Conservation (phyloP, 2,888 invertebrate species). For the Ferdinandea cuprea region DNA sequence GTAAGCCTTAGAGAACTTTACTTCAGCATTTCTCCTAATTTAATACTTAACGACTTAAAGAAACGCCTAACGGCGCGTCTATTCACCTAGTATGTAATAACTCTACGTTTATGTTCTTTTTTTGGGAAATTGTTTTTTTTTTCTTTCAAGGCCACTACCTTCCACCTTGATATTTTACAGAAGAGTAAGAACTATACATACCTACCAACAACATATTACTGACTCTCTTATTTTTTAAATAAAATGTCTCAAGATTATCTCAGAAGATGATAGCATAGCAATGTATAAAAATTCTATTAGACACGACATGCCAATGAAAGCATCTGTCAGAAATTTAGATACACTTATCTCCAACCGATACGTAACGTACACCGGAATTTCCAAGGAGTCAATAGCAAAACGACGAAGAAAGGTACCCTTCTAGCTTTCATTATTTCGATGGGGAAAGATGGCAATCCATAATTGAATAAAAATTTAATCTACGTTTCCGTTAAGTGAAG, state of each 20-base stretch:
- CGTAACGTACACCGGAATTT: constrained; percentile 19
- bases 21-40: no score
- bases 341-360: constrained; percentile 17
- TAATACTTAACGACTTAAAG: no score
- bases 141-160: no score
- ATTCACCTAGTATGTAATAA: no score
- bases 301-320: constrained; percentile 25
- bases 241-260: constrained; percentile 10
- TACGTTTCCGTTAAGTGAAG: constrained; percentile 29
- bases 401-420: neutral
- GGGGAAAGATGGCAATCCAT: constrained; percentile 21
- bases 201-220: no score
- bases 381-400: constrained; percentile 4
- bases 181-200: no score
- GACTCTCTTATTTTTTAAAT: no score
- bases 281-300: constrained; percentile 19
- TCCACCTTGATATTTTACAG: no score
- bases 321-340: constrained; percentile 17
- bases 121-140: no score
- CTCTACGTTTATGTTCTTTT: no score
- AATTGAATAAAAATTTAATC: constrained; percentile 52
- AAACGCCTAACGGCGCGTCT: no score
- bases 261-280: constrained; percentile 26
- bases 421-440: constrained; percentile 1
- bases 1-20: no score